phyloP scores from a whole-genome alignment of 2,888 invertebrate species.

The Anticlea derivata region DNA sequence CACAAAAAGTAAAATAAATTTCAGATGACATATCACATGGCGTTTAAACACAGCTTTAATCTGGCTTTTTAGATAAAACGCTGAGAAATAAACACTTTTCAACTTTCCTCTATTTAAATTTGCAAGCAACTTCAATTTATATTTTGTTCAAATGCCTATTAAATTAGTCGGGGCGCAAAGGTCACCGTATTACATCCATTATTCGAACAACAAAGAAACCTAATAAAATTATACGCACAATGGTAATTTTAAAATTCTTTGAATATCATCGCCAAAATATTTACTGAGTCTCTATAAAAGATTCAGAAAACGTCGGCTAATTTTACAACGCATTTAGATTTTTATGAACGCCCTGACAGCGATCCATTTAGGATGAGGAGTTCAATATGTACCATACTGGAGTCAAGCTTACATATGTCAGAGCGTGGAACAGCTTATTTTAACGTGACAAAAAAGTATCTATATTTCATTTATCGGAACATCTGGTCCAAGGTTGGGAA shows the following conservation, averaged over 20 bases:
- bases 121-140: conserved; percentile 11
- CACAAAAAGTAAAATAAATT: no score
- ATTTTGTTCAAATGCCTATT: conserved; percentile 15
- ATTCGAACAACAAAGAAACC: conserved; percentile 22
- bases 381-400: conserved; percentile 27
- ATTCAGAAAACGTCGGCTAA: conserved; percentile 32
- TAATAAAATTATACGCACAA: conserved; percentile 18
- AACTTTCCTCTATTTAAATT: conserved; percentile 12
- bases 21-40: no score
- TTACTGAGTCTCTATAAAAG: conserved; percentile 29
- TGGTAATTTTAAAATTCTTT: conserved; percentile 19
- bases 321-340: conserved; percentile 33
- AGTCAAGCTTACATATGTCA: conserved; percentile 36
- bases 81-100: conserved; percentile 1
- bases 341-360: conserved; percentile 28
- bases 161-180: conserved; percentile 17
- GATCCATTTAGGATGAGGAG: conserved; percentile 30
- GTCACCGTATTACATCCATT: conserved; percentile 19
- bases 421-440: conserved; percentile 27
- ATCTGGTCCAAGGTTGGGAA: conserved; percentile 41
- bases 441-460: conserved; percentile 42
- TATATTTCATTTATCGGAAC: conserved; percentile 38
- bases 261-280: conserved; percentile 34
- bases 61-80: conserved; percentile 1
- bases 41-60: no score